phyloP scores from a whole-genome alignment of 2,113 vertebrate genomes.

The Zosterops lateralis region DNA sequence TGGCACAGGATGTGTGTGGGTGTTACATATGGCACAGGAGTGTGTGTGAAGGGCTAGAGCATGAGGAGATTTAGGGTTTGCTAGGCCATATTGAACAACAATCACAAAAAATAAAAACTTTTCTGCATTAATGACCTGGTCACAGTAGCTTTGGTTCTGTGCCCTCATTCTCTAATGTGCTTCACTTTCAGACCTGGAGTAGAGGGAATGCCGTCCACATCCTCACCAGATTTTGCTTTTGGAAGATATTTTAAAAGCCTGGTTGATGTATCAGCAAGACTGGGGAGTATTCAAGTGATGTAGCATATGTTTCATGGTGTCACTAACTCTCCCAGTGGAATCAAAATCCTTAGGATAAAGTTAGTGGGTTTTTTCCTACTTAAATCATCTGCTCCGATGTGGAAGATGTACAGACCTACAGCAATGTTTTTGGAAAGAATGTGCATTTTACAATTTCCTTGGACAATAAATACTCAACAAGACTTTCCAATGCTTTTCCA shows the following conservation, averaged over 20 bases:
- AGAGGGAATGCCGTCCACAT: not conserved
- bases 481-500: not conserved
- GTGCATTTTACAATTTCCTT: not conserved
- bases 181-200: not conserved
- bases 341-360: not conserved
- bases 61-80: not conserved
- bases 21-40: conserved; percentile 13
- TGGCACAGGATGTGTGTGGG: conserved; percentile 36
- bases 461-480: not conserved
- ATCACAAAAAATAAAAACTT: not conserved
- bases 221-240: not conserved
- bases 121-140: not conserved
- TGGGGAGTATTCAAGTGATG: not conserved
- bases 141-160: not conserved
- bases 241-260: not conserved
- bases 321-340: not conserved
- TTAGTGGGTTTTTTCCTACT: not conserved
- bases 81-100: not conserved
- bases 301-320: not conserved
- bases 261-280: not conserved
- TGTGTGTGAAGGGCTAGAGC: not conserved
- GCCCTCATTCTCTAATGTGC: not conserved
- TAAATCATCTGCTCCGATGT: not conserved
- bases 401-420: not conserved
- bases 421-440: not conserved